Base-by-base conservation (phyloP, 2,888 invertebrate species). In the Agrilus cyanescens region DNA sequence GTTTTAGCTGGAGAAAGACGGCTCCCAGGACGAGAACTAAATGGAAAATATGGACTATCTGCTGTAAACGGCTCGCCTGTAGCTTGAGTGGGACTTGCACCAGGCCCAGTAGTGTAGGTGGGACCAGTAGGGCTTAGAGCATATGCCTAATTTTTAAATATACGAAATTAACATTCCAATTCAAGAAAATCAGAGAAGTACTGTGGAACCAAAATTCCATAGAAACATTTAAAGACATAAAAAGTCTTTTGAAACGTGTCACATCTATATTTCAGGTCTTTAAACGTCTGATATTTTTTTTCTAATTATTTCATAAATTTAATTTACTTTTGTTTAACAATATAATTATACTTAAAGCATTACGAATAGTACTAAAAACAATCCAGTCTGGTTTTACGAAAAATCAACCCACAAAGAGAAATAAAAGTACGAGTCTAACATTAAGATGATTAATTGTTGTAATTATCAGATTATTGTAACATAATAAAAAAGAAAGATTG, bases 11-110 rank as follows among this genome's bases (percentile, higher is more conserved):
- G 50, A 69, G 72, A 63, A 33, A 63, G 50, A 40, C 64, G 55
- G 49, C 61, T 62, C 25, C 59, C 63, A 52, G 75, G 70, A 59
- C 74, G 63, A 69, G 66, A 60, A 69, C 76, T 55, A 70, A 81
- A 81, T 56, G 81, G 81, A 48, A 81, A 82, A 70, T 66, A 80
- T 64, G 71, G 75, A 57, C 69, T 65, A 65, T 71, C 64, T 65
- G 81, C 60, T 67, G 78, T 57, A 71, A 78, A 70, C 61, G 78
- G 62, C 68, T 80, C 66, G 64, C 66, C 51, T 68, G 71, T 67
- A 55, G 54, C 78, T 72, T 61, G 69, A 52, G 64, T 68, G 49
- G 65, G 65, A 51, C 66, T 65, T 37, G 64, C 63, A 41, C 66
- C 65, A 45, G 66, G 61, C 46, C 66, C 66, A 48, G 62, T 56